Percentiles rank a stretch among this genome's conserved stretches.
Conservation (phyloP, 2,888 invertebrate species). For the Drosophila helvetica region DNA sequence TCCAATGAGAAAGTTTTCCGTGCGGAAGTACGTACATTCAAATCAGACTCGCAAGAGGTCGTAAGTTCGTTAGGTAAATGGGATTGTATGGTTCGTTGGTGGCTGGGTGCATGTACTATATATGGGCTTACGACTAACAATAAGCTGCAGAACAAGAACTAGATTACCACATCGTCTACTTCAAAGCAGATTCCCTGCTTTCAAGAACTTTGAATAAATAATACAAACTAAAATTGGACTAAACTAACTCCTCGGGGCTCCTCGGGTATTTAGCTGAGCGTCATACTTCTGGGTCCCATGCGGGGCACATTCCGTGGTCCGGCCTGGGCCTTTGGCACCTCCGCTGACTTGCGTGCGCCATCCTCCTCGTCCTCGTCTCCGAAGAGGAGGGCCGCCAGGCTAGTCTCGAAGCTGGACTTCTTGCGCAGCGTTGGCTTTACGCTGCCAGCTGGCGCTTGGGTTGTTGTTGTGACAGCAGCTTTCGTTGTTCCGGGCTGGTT, state of each 20-base stretch:
- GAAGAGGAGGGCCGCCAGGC: slow-evolving; percentile 82
- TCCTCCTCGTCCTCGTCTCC: slow-evolving; percentile 79
- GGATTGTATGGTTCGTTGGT: slow-evolving; percentile 51
- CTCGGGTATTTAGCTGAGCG: slow-evolving; percentile 55
- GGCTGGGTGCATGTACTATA: slow-evolving; percentile 42
- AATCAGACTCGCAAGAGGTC: slow-evolving; percentile 84
- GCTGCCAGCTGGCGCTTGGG: slow-evolving; percentile 48
- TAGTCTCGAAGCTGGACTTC: slow-evolving; percentile 82
- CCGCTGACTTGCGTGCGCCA: slow-evolving; percentile 59
- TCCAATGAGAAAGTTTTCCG: slow-evolving; percentile 81
- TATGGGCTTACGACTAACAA: slow-evolving; percentile 42
- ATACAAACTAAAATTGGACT: slow-evolving; percentile 69
- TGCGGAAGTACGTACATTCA: slow-evolving; percentile 61
- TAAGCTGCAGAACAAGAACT: slow-evolving; percentile 55
- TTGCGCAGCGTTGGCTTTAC: slow-evolving; percentile 60
- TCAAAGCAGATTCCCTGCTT: slow-evolving; percentile 21
- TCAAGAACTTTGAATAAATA: slow-evolving; percentile 62
- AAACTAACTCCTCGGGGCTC: slow-evolving; percentile 30
- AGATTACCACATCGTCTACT: slow-evolving; percentile 53
- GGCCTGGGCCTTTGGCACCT: slow-evolving; percentile 51
- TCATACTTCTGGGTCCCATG: slow-evolving; percentile 78
- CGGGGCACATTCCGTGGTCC: slow-evolving; percentile 79
- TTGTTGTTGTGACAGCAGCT: slow-evolving; percentile 22
- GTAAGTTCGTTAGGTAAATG: slow-evolving; percentile 40
- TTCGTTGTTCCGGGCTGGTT: slow-evolving; percentile 39